Conservation (phyloP, 2,888 invertebrate genomes). For the Griposia aprilina region DNA sequence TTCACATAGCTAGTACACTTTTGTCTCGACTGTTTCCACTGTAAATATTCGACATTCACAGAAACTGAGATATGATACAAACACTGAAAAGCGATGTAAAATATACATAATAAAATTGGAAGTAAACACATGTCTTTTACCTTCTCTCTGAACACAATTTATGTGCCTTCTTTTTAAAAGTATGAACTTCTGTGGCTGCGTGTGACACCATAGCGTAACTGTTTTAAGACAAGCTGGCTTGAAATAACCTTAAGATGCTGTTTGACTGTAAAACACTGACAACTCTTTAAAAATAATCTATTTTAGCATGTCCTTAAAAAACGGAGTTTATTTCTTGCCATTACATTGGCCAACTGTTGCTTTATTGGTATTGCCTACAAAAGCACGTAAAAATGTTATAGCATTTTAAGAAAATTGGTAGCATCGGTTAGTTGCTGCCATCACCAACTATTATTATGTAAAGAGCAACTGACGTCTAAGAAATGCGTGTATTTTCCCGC, state of each 20-base stretch:
- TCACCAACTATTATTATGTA: too few relatives aligned
- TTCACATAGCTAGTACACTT: too few relatives aligned
- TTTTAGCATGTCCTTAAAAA: neutral
- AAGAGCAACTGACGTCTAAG: neutral
- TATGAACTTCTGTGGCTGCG: conserved; percentile 35
- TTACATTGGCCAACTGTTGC: neutral
- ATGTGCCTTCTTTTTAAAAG: conserved; percentile 68
- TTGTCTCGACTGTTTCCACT: too few relatives aligned
- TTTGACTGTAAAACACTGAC: neutral
- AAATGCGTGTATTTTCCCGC: neutral
- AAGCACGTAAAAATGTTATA: neutral
- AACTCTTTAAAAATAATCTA: neutral
- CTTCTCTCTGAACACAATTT: conserved; percentile 63
- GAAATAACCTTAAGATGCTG: too few relatives aligned
- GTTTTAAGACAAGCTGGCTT: neutral
- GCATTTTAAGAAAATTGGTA: neutral
- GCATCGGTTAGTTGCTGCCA: neutral
- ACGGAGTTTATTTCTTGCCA: neutral
- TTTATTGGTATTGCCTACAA: neutral
- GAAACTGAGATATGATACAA: conserved; percentile 1
- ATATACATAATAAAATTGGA: conserved; percentile 41
- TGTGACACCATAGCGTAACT: conserved; percentile 53
- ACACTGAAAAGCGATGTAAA: conserved; percentile 34
- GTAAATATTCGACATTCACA: neutral
- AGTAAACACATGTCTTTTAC: conserved; percentile 14